A percentile compares a stretch with the other conserved stretches of the same genome.
These are phyloP conservation scores for Meganola albula DNA, from an alignment of 2,888 invertebrate species.

Conservation along the genomic window DNA sequence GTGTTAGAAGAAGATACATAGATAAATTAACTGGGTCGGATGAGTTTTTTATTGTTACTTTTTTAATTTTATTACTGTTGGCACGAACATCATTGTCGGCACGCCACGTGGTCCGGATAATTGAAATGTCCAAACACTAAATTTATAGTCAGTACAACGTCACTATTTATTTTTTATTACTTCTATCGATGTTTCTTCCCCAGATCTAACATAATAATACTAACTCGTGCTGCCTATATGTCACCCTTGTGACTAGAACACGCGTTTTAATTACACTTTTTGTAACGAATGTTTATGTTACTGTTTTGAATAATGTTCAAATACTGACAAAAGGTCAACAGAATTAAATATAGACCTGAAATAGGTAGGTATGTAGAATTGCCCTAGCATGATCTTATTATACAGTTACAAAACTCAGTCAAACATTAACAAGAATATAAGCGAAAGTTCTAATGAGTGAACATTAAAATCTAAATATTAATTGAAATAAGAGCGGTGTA, in stretches of 20 bases:
- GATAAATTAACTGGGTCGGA: constrained; percentile 39
- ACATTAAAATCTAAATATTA: constrained; percentile 69
- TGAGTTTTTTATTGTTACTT: constrained; percentile 43
- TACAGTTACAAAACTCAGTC: no score
- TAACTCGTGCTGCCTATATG: constrained; percentile 23
- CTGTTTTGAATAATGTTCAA: no score
- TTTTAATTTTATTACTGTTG: constrained; percentile 64
- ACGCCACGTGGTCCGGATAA: constrained; percentile 72
- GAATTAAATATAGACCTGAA: no score
- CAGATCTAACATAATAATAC: constrained; percentile 31
- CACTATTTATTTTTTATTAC: constrained; percentile 56
- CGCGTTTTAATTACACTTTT: constrained; percentile 23
- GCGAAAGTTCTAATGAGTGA: constrained; percentile 31
- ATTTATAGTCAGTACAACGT: constrained; percentile 65
- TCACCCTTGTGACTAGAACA: constrained; percentile 21
- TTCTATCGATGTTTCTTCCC: constrained; percentile 35
- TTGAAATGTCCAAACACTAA: constrained; percentile 74
- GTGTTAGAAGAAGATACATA: constrained; percentile 41
- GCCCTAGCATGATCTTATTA: no score
- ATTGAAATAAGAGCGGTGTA: constrained; percentile 58
- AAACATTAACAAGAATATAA: constrained; percentile 5
- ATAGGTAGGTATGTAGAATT: no score
- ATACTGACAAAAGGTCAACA: no score
- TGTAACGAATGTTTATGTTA: no score
- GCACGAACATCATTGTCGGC: constrained; percentile 70